A percentile compares a stretch with the other conserved stretches of the same genome.
These are phyloP conservation scores for Yoshiicerus persimilis DNA, from an alignment of 1,140 invertebrate genomes.

Conservation along the genomic window DNA sequence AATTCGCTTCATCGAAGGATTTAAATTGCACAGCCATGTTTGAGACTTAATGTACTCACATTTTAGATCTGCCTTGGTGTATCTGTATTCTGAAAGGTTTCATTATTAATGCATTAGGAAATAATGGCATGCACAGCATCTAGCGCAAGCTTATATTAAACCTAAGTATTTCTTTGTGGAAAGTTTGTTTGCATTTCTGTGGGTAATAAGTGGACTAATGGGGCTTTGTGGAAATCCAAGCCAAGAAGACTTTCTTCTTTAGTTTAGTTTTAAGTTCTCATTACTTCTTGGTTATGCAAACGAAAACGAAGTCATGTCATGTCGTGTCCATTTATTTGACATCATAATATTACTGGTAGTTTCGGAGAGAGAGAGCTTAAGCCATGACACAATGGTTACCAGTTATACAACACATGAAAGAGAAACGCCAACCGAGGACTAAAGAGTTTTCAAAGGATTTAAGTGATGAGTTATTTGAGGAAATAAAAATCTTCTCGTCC, in stretches of 20 bases:
- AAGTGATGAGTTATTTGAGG: constrained; percentile 29
- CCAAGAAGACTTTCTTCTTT: neutral
- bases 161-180: neutral
- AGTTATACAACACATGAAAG: too few species aligned
- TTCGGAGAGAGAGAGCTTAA: neutral
- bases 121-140: neutral
- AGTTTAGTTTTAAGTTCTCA: neutral
- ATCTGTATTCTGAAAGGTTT: neutral
- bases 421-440: neutral
- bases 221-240: neutral
- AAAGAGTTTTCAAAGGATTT: constrained; percentile 21
- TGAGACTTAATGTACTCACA: too few species aligned
- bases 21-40: too few species aligned
- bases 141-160: too few species aligned
- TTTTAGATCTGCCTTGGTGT: too few species aligned
- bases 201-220: neutral
- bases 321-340: neutral
- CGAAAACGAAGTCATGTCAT: too few species aligned
- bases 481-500: constrained; percentile 1
- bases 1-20: too few species aligned
- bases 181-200: neutral
- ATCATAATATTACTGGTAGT: neutral
- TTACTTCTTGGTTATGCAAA: neutral
- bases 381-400: neutral
- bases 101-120: neutral